Conservation (phyloP, 2,113 vertebrate genomes). For the Prionailurus viverrinus region DNA sequence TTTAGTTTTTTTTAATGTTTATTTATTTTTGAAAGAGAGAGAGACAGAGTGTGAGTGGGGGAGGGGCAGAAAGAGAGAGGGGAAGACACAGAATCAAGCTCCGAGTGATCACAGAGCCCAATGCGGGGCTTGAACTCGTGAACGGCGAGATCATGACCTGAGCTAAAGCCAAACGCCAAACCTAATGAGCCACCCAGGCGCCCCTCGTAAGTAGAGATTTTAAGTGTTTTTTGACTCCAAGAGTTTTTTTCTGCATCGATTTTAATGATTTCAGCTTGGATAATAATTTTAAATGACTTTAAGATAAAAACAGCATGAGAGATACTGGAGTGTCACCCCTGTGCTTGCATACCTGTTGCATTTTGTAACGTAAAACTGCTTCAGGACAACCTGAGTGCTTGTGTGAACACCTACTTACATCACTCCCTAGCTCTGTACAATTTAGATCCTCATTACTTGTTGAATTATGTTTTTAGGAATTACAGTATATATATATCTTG, state of each 20-base stretch:
- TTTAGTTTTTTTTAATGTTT: too few relatives aligned
- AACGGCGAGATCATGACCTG: too few relatives aligned
- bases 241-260: not conserved
- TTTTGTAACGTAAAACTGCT: not conserved
- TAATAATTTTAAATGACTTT: not conserved
- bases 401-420: not conserved
- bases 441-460: not conserved
- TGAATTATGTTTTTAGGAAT: not conserved
- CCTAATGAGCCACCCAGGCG: too few relatives aligned
- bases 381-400: not conserved
- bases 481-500: not conserved
- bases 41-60: too few relatives aligned
- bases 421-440: not conserved
- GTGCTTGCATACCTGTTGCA: not conserved
- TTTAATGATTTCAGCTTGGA: not conserved
- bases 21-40: too few relatives aligned
- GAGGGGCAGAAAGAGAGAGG: too few relatives aligned
- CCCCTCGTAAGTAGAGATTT: not conserved
- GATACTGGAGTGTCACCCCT: not conserved
- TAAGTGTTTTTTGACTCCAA: not conserved
- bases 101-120: too few relatives aligned
- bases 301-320: not conserved
- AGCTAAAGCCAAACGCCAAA: too few relatives aligned
- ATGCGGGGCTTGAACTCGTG: too few relatives aligned
- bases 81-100: too few relatives aligned